Base-by-base conservation (phyloP, 2,888 invertebrate genomes). In the Lycia hirtaria region DNA sequence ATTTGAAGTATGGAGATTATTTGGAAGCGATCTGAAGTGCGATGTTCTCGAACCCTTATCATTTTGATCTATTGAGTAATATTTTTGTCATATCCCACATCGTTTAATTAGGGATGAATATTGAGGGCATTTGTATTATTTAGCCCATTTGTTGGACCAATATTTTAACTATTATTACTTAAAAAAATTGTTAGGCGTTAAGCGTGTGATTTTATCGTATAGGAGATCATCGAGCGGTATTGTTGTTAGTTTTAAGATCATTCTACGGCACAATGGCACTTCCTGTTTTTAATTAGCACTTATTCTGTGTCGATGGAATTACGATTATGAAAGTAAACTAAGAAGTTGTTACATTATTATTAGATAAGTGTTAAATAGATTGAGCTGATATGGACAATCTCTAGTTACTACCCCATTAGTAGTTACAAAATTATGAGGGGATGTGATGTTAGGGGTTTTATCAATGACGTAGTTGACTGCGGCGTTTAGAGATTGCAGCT, bases 121-220 rank as follows among this genome's bases (percentile, higher is more conserved):
- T 90, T 92, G 88, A 88, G 92, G 92, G 92, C 91, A 88, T 91
- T 90, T 90, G 92, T 92, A 92, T 92, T 92, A 92, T 92, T 92
- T 91, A 91, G 92, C 92, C 92, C 92, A 92, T 92, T 91, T 92
- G 92, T 92, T 92, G 92, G 92, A 92, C 92, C 92, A 92, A 92
- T 92, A 92, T 92, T 92, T 92, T 91, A 89, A 91, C 90, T 91
- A 91, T 89, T 89, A 89, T 91, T 90, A 91, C 91, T 90, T 90
- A 91, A 91, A 80, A 35, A 89, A 91, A 92, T 92, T 92, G 92
- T 92, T 92, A 92, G 92, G 84, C 82, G 88, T 91, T 92, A 92
- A 92, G 92, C 86, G 92, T 91, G 92, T 92, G 92, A 92, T 92
- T 91, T 90, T 89, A 91, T 87, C 84, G 83, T 88, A 87, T 91